Evolutionary conservation across 2,888 invertebrate genomes (phyloP).

Genomic region (Gasteruption jaculator): DNA sequence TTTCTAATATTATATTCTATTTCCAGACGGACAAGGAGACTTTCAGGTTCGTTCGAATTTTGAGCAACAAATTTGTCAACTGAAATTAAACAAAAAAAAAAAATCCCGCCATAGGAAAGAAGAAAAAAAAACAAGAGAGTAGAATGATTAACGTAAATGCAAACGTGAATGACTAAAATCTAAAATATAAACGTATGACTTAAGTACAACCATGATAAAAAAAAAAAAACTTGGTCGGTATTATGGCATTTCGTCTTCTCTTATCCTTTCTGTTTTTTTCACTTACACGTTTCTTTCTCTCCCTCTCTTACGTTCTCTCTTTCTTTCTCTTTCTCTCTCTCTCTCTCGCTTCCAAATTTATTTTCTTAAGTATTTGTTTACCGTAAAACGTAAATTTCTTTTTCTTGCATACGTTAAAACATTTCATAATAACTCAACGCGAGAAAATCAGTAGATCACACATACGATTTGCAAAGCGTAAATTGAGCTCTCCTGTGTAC

Average conservation of each 20-base stretch:
- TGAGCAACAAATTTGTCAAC: background rate
- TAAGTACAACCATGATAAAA: slow-evolving; percentile 52
- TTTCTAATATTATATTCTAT: no score
- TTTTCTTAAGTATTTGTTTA: no score
- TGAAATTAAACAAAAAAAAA: background rate
- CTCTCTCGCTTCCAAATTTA: slow-evolving; percentile 27
- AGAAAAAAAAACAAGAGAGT: background rate
- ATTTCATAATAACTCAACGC: no score
- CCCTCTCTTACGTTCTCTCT: slow-evolving; percentile 4
- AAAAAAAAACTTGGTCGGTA: slow-evolving; percentile 51
- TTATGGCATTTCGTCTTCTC: slow-evolving; percentile 45
- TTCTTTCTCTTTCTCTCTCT: slow-evolving; percentile 6
- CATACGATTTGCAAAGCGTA: no score
- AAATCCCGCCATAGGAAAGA: background rate
- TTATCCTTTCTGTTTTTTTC: slow-evolving; percentile 1
- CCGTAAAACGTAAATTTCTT: no score
- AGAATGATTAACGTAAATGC: slow-evolving; percentile 20
- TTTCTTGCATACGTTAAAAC: no score
- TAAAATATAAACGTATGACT: slow-evolving; percentile 48
- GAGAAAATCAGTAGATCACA: no score
- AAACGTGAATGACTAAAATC: slow-evolving; percentile 27
- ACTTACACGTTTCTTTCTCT: slow-evolving; percentile 7
- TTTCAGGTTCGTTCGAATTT: no score
- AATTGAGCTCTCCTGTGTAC: no score
- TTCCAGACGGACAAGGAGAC: no score